A percentile compares a stretch with the other conserved stretches of the same genome.
Conservation (phyloP, 2,113 vertebrate genomes). For the Nestor notabilis region DNA sequence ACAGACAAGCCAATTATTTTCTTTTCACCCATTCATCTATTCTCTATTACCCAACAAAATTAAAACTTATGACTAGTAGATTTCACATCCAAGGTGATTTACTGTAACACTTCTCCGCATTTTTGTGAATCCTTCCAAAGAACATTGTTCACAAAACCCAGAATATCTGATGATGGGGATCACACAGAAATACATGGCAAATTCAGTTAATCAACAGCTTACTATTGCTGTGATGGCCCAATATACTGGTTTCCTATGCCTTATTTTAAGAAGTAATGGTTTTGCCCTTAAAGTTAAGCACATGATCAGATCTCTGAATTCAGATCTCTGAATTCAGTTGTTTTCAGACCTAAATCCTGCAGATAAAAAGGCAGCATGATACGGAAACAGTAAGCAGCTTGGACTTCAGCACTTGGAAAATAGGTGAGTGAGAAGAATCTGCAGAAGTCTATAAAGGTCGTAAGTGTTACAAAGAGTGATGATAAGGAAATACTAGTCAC, state of each 20-base stretch:
- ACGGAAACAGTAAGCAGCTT: not conserved
- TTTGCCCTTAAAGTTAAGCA: not conserved
- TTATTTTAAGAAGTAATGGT: not conserved
- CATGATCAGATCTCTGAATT: not conserved
- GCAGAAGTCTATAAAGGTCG: not conserved
- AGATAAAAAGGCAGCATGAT: not conserved
- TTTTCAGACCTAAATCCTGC: not conserved
- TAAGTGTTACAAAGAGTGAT: fast-evolving
- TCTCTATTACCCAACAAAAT: not conserved
- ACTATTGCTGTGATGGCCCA: not conserved
- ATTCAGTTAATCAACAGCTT: not conserved
- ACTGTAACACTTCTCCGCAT: not conserved
- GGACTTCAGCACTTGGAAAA: not conserved
- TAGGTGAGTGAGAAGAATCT: not conserved
- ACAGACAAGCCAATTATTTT: not conserved
- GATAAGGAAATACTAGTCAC: not conserved
- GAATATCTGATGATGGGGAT: not conserved
- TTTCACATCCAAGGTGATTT: not conserved
- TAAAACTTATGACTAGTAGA: not conserved
- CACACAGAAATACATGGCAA: not conserved
- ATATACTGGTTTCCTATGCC: not conserved
- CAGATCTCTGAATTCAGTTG: not conserved
- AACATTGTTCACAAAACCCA: not conserved
- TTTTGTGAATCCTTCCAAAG: not conserved
- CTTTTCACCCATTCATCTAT: not conserved